phyloP scores from a whole-genome alignment of 2,797 vertebrate species.

The Merluccius polli region DNA sequence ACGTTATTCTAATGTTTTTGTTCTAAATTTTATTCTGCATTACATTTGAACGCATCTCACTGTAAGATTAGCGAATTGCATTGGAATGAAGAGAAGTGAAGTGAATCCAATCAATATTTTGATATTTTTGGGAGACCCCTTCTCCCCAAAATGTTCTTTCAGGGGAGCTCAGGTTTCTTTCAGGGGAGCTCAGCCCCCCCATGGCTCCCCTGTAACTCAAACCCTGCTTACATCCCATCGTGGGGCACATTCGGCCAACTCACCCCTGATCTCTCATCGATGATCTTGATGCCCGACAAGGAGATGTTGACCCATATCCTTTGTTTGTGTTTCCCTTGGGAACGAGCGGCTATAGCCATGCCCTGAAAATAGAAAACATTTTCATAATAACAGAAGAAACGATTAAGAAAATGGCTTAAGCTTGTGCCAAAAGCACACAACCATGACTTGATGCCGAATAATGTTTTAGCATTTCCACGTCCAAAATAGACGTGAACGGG shows the following conservation, averaged over 20 bases:
- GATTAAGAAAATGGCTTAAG: not conserved
- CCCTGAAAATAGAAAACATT: conserved; percentile 69
- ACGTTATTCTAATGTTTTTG: not conserved
- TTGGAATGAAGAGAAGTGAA: not conserved
- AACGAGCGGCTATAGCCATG: conserved; percentile 91
- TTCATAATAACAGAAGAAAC: not conserved
- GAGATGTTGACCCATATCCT: conserved; percentile 94
- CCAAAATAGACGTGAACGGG: not conserved
- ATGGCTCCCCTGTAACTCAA: not conserved
- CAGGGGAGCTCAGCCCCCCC: too few relatives aligned
- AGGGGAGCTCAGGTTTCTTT: too few relatives aligned
- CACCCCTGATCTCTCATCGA: conserved; percentile 94
- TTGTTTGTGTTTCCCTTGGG: conserved; percentile 97
- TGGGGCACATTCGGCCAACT: conserved; percentile 50
- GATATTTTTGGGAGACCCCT: too few relatives aligned
- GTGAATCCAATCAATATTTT: not conserved
- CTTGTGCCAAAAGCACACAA: not conserved
- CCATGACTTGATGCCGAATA: not conserved
- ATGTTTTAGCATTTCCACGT: not conserved
- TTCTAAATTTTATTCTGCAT: not conserved
- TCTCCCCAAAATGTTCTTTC: too few relatives aligned
- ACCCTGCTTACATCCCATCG: too few relatives aligned
- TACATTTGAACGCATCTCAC: too few relatives aligned
- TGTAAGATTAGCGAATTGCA: not conserved
- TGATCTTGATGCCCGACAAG: conserved; percentile 90